Percentiles rank a stretch among this genome's conserved stretches.
phyloP scores from a whole-genome alignment of 2,888 invertebrate genomes.

The Protonemura montana region DNA sequence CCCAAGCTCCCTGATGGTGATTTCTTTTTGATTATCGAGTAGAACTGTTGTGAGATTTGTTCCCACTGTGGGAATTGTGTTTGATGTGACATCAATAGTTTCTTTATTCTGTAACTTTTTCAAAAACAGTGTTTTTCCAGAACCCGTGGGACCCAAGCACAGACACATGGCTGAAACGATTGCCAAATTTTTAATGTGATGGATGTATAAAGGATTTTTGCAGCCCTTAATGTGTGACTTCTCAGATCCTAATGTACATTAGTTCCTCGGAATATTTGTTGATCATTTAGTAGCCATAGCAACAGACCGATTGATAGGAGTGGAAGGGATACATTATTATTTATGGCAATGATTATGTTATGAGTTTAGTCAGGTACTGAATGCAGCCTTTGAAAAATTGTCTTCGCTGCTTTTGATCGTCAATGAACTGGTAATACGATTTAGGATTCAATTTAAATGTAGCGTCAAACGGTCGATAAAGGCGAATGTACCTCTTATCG shows the following conservation, averaged over 20 bases:
- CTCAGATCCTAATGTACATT: too few relatives aligned
- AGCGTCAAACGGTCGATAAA: background rate
- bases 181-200: background rate
- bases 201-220: too few relatives aligned
- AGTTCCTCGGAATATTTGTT: background rate
- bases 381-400: too few relatives aligned
- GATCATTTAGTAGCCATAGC: background rate
- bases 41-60: conserved; percentile 76
- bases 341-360: background rate
- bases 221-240: too few relatives aligned
- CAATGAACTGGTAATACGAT: too few relatives aligned
- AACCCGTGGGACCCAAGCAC: conserved; percentile 80
- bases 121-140: conserved; percentile 82
- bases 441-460: background rate
- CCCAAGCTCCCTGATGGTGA: conserved; percentile 76
- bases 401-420: too few relatives aligned
- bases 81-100: conserved; percentile 77
- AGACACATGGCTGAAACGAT: conserved; percentile 57
- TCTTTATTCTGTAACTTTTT: conserved; percentile 75
- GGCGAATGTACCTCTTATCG: background rate
- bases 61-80: conserved; percentile 81
- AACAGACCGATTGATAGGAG: background rate
- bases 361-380: too few relatives aligned
- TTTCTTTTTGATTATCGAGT: conserved; percentile 60
- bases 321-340: background rate